A percentile compares a stretch with the other conserved stretches of the same genome.
Evolutionary conservation across 1,140 invertebrate species (phyloP).

Genomic region (Plodia interpunctella): DNA sequence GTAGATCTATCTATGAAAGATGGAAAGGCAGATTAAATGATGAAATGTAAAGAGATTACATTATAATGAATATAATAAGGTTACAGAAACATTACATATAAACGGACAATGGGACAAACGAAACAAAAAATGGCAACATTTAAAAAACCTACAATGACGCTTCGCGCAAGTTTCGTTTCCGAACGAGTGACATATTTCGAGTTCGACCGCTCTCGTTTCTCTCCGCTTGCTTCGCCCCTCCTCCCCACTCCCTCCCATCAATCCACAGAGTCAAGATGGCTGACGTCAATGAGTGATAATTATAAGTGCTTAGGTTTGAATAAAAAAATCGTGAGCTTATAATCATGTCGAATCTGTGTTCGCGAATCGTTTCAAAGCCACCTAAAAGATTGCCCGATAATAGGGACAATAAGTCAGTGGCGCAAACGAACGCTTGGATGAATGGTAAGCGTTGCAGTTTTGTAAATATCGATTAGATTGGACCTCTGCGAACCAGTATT

Average conservation of each 20-base stretch:
- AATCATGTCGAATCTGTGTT: slow-evolving; percentile 85
- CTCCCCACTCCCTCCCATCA: neutral
- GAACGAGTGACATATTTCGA: slow-evolving; percentile 24
- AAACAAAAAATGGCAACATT: too few species aligned
- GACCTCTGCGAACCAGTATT: slow-evolving; percentile 30
- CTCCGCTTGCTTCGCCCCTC: neutral
- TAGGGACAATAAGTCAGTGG: slow-evolving; percentile 85
- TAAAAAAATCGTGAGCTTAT: slow-evolving; percentile 44
- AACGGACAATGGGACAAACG: too few species aligned
- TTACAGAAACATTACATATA: too few species aligned
- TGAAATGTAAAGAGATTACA: too few species aligned
- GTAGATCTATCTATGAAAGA: too few species aligned
- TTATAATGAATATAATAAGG: too few species aligned
- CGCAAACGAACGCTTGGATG: slow-evolving; percentile 89
- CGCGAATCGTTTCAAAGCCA: slow-evolving; percentile 84
- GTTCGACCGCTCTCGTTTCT: slow-evolving; percentile 7
- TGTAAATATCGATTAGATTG: slow-evolving; percentile 66
- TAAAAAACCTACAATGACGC: too few species aligned
- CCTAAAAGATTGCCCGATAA: slow-evolving; percentile 82
- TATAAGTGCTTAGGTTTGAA: slow-evolving; percentile 32
- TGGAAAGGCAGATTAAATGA: too few species aligned
- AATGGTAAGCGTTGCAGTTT: slow-evolving; percentile 82
- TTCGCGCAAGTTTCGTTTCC: slow-evolving; percentile 15
- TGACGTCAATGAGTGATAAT: slow-evolving; percentile 38
- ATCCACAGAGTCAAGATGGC: slow-evolving; percentile 54